phyloP scores from a whole-genome alignment of 2,797 vertebrate genomes.

The Chaenodraco wilsoni region DNA sequence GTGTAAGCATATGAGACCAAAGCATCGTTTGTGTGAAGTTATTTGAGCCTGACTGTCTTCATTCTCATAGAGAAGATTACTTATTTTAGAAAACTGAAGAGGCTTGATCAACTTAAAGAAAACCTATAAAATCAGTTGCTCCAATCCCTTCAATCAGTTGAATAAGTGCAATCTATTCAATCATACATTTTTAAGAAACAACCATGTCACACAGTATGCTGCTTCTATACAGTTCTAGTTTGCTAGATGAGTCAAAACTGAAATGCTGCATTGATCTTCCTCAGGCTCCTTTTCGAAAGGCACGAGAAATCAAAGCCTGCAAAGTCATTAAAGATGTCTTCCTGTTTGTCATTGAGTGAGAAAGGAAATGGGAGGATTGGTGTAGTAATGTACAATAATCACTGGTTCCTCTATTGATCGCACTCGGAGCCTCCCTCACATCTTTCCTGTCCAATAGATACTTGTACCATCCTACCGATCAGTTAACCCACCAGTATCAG shows the following conservation, averaged over 20 bases:
- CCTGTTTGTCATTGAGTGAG: constrained; percentile 46
- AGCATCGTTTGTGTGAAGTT: constrained; percentile 32
- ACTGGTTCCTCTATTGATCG: constrained; percentile 65
- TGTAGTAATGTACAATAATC: constrained; percentile 54
- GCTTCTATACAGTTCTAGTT: background rate
- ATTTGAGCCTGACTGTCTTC: constrained; percentile 15
- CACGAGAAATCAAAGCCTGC: constrained; percentile 48
- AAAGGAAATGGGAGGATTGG: constrained; percentile 57
- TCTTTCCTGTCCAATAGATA: constrained; percentile 61
- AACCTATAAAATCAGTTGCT: constrained; percentile 3
- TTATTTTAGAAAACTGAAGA: background rate
- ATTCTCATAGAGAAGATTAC: background rate
- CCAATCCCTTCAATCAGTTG: background rate
- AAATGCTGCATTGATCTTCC: constrained; percentile 32
- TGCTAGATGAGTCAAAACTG: constrained; percentile 30
- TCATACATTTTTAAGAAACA: constrained; percentile 1
- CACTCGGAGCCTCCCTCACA: constrained; percentile 36
- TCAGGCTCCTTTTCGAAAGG: constrained; percentile 32
- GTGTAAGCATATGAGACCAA: constrained; percentile 33
- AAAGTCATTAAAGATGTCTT: constrained; percentile 49
- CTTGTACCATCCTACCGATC: constrained; percentile 30
- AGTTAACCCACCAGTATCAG: constrained; percentile 29
- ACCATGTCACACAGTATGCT: background rate
- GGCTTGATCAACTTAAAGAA: background rate
- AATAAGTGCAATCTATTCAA: background rate